Percentiles rank a stretch among this genome's conserved stretches.
phyloP scores from a whole-genome alignment of 35 echinoderm and acorn worm species.

The Strongylocentrotus purpuratus region DNA sequence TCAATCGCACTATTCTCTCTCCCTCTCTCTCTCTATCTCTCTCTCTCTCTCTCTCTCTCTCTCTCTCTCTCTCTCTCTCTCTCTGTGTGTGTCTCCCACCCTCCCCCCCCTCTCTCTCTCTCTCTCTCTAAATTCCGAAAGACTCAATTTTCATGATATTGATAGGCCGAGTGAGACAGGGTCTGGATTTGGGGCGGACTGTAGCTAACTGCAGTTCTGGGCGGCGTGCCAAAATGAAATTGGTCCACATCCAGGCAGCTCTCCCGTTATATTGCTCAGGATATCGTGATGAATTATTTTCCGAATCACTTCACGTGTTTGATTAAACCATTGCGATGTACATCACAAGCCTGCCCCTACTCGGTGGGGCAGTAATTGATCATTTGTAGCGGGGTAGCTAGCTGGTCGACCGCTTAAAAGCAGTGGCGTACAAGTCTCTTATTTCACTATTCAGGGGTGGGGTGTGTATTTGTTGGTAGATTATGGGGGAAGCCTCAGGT shows the following conservation, averaged over 20 bases:
- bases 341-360: neutral
- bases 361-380: neutral
- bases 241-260: neutral
- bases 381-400: neutral
- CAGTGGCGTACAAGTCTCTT: neutral
- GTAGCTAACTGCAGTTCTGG: neutral
- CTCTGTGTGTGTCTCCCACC: too few species aligned
- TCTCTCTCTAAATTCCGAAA: too few species aligned
- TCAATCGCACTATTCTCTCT: too few species aligned
- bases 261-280: neutral
- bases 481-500: too few species aligned
- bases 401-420: neutral
- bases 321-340: slow-evolving; percentile 33
- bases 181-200: neutral
- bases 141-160: neutral
- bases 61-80: too few species aligned
- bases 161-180: neutral
- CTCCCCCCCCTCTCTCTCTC: too few species aligned
- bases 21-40: too few species aligned
- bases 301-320: slow-evolving; percentile 48
- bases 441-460: too few species aligned
- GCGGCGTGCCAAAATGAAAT: neutral
- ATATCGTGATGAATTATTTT: slow-evolving; percentile 37
- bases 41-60: too few species aligned
- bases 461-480: too few species aligned